phyloP scores from a whole-genome alignment of 2,113 vertebrate genomes.

The Leptobrachium leishanense region DNA sequence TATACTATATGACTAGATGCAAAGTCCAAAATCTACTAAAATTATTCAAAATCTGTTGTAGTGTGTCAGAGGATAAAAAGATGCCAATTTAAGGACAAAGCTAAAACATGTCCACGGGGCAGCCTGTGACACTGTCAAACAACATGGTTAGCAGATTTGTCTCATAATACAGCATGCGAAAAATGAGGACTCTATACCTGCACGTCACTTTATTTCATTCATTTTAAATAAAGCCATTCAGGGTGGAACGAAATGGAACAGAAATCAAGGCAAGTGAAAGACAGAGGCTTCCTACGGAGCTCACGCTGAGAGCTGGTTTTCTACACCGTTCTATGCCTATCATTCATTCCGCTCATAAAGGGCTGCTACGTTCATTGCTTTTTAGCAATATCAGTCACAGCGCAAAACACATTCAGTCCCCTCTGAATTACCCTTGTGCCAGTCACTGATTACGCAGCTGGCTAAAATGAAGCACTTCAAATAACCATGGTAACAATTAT shows the following conservation, averaged over 20 bases:
- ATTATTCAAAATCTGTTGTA: no score
- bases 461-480: conserved; percentile 67
- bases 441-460: conserved; percentile 65
- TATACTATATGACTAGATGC: no score
- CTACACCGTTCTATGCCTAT: conserved; percentile 28
- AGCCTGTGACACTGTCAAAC: no score
- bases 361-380: conserved; percentile 58
- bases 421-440: conserved; percentile 67
- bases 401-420: conserved; percentile 59
- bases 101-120: no score
- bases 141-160: neutral
- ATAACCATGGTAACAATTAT: conserved; percentile 74
- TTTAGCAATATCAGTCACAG: conserved; percentile 66
- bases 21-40: no score
- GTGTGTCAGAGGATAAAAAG: no score
- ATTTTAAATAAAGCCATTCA: conserved; percentile 24
- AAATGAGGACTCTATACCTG: neutral
- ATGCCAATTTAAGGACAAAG: no score
- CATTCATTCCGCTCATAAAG: conserved; percentile 43
- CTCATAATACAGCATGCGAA: neutral
- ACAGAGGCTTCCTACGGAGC: conserved; percentile 11
- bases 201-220: conserved; percentile 10
- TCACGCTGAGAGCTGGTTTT: conserved; percentile 22
- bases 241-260: conserved; percentile 13
- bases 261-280: conserved; percentile 25